These are phyloP conservation scores for Rhagonycha lutea DNA, from an alignment of 2,888 invertebrate genomes.

Conservation along the genomic window DNA sequence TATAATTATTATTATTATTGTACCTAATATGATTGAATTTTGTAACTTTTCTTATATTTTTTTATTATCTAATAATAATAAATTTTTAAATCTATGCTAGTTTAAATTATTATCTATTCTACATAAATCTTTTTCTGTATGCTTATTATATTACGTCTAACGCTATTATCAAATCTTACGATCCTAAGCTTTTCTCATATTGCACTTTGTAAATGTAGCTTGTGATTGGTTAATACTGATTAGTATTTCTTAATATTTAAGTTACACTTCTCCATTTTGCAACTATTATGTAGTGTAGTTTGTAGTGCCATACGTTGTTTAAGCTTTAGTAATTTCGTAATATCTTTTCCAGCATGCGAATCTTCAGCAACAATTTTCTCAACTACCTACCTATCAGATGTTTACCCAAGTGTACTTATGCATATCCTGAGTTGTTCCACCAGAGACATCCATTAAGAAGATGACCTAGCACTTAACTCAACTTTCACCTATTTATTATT, in stretches of 20 bases:
- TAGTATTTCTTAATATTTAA: constrained; percentile 3
- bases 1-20: neutral
- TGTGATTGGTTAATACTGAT: constrained; percentile 9
- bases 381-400: constrained; percentile 16
- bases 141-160: constrained; percentile 9
- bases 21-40: neutral
- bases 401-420: constrained; percentile 17
- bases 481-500: constrained; percentile 8
- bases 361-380: constrained; percentile 17
- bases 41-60: neutral
- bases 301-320: constrained; percentile 14
- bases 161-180: constrained; percentile 9
- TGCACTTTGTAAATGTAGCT: constrained; percentile 15
- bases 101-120: constrained; percentile 7
- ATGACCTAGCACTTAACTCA: constrained; percentile 13
- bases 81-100: neutral
- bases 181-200: constrained; percentile 15
- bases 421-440: constrained; percentile 16
- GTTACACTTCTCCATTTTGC: constrained; percentile 15
- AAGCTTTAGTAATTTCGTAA: constrained; percentile 24
- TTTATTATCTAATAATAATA: neutral
- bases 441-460: constrained; percentile 19
- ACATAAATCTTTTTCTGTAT: constrained; percentile 11
- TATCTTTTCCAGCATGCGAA: constrained; percentile 28
- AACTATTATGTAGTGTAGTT: constrained; percentile 17